Evolutionary conservation across 2,888 invertebrate genomes (phyloP).

Genomic region (Merodon equestris): DNA sequence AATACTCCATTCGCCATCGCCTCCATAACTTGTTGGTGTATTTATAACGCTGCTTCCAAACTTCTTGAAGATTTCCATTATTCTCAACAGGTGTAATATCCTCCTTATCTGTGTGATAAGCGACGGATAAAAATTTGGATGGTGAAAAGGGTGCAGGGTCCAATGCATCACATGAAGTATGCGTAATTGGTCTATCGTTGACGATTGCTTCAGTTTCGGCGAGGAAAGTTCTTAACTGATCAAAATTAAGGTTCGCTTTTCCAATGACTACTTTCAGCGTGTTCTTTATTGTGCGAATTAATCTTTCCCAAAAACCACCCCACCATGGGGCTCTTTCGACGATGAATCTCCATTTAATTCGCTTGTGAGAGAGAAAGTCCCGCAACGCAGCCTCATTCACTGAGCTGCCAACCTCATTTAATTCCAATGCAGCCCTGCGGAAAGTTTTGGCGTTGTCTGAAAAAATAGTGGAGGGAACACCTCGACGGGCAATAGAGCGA

Average conservation of each 20-base stretch:
- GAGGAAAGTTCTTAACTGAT: constrained; percentile 13
- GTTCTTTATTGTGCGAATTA: constrained; percentile 25
- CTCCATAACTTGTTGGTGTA: constrained; percentile 3
- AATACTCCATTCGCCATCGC: constrained; percentile 28
- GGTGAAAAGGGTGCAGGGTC: constrained; percentile 27
- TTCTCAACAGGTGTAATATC: background rate
- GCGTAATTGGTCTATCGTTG: constrained; percentile 27
- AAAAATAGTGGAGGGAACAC: constrained; percentile 19
- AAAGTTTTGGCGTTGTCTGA: constrained; percentile 22
- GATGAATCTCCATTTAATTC: constrained; percentile 17
- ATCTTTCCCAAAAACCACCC: constrained; percentile 43
- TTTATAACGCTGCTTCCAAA: constrained; percentile 1
- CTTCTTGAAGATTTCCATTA: background rate
- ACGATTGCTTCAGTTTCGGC: constrained; percentile 17
- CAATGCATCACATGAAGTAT: constrained; percentile 12
- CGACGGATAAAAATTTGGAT: constrained; percentile 12
- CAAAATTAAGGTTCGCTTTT: constrained; percentile 5
- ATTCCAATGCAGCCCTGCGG: constrained; percentile 9
- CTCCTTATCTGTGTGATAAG: background rate
- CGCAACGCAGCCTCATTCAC: constrained; percentile 2
- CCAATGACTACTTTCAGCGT: constrained; percentile 18
- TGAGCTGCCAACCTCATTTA: background rate
- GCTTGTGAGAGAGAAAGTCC: constrained; percentile 13
- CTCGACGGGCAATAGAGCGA: constrained; percentile 25
- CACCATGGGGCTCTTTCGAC: constrained; percentile 39